Conservation (phyloP, 1,140 invertebrate species). For the Babylonia areolata region DNA sequence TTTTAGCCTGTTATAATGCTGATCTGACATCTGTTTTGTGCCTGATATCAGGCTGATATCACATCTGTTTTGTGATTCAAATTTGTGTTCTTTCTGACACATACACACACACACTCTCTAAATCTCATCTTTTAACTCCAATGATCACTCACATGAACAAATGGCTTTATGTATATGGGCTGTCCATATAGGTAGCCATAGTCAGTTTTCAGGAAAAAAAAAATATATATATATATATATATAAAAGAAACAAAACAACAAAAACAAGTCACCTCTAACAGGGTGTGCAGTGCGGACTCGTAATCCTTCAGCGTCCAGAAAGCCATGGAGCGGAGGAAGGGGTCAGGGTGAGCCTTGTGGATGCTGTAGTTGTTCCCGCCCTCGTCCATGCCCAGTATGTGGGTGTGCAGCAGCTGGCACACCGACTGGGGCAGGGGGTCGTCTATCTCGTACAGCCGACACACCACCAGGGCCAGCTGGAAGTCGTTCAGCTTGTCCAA, state of each 20-base stretch:
- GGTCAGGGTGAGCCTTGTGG: conserved; percentile 90
- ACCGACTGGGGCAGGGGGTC: conserved; percentile 60
- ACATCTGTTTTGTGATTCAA: too few relatives aligned
- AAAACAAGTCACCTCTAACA: conserved; percentile 82
- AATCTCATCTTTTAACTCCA: background rate
- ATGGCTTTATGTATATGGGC: too few relatives aligned
- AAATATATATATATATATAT: background rate
- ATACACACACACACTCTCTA: too few relatives aligned
- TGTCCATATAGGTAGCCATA: too few relatives aligned
- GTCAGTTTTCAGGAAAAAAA: background rate
- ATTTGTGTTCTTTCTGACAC: too few relatives aligned
- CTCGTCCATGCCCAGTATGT: conserved; percentile 75
- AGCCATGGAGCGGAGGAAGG: conserved; percentile 98
- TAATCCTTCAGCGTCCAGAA: conserved; percentile 97
- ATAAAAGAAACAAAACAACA: background rate
- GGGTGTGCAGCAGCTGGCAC: conserved; percentile 78
- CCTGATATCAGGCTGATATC: too few relatives aligned
- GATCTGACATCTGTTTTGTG: too few relatives aligned
- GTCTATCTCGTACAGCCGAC: conserved; percentile 88
- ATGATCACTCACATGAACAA: too few relatives aligned
- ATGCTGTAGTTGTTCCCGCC: conserved; percentile 81
- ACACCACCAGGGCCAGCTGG: conserved; percentile 96
- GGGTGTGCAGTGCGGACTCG: conserved; percentile 90
- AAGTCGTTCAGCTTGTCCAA: conserved; percentile 95
- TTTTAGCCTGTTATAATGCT: too few relatives aligned